Evolutionary conservation across 2,797 vertebrate species (phyloP), one percentile per base, ranked within the genome.

Genomic region (Scomberomorus guttatus): DNA sequence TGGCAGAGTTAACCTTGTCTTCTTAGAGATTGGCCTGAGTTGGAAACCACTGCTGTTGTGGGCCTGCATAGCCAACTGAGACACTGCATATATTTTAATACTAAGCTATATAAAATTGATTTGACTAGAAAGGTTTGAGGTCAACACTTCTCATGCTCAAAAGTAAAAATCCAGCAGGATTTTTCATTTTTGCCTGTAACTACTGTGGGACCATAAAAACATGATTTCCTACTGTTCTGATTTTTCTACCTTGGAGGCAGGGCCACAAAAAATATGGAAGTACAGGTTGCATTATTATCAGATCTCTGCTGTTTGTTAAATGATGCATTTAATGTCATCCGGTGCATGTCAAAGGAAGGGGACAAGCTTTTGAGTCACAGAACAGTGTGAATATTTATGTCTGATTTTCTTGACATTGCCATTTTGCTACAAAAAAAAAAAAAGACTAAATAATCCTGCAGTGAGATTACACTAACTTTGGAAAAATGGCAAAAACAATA

Each of bases 261-360:
- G 4, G 24, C 15, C 12, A 42, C 13, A 51, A 24, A 72, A 22
- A 48, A 50, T 34, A 60, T 69, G 39, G n/a, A 57, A 63, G 59
- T 59, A 34, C 3, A 37, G 50, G 11, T 20, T 6, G 29, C 29
- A n/a, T 50, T 70, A 32, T 56, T 13, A 37, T 18, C 32, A 50
- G 15, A 63, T 34, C 17, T 25, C 46, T 29, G 58, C 44, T 32
- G 61, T 24, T 67, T 57, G 56, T 66, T 34, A 78, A 81, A 52
- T 32, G 20, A 74, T 57, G 50, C 46, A n/a, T 67, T 74, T 37
- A 44, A 57, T 70, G 56, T 77, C 39, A 64, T 57, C 15, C 10
- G 29, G 12, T 73, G 27, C 44, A 59, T 42, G 27, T 73, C 24
- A 50, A 5, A 25, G 46, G 62, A 29, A 11, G 5, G 17, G 24